phyloP scores from a whole-genome alignment of 2,797 vertebrate genomes.

The Alcedo atthis region DNA sequence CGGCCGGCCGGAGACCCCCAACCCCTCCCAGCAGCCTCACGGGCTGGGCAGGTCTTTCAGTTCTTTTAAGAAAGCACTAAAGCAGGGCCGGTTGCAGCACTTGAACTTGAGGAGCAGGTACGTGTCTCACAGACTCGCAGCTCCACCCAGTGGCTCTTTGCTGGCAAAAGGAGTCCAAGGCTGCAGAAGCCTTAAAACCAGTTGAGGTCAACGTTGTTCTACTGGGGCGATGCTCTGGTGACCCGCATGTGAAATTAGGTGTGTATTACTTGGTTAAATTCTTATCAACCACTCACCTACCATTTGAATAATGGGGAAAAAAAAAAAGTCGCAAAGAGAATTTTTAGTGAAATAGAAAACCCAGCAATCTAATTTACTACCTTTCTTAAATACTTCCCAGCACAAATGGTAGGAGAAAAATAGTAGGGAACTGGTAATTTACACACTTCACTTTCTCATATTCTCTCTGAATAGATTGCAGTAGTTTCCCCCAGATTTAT shows the following conservation, averaged over 20 bases:
- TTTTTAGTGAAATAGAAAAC: neutral
- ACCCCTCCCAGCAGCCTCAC: neutral
- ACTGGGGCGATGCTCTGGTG: neutral
- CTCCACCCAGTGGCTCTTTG: slow-evolving; percentile 59
- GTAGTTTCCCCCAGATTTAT: neutral
- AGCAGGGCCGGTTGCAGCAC: neutral
- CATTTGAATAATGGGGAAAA: neutral
- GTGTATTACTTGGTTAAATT: neutral
- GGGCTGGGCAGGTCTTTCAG: neutral
- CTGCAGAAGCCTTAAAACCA: neutral
- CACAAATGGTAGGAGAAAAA: neutral
- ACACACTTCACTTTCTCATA: neutral
- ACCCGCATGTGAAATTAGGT: rapidly evolving
- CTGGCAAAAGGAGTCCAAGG: neutral
- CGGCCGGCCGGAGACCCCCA: neutral
- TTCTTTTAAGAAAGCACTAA: neutral
- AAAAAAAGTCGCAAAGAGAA: neutral
- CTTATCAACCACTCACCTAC: neutral
- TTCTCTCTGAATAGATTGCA: neutral
- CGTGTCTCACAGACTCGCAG: slow-evolving; percentile 31
- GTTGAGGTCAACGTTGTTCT: rapidly evolving
- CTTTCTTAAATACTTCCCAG: neutral
- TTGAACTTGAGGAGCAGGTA: neutral
- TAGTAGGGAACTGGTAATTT: neutral
- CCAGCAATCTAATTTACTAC: neutral